Conservation (phyloP, 2,888 invertebrate genomes). For the Drosophila sordidula region DNA sequence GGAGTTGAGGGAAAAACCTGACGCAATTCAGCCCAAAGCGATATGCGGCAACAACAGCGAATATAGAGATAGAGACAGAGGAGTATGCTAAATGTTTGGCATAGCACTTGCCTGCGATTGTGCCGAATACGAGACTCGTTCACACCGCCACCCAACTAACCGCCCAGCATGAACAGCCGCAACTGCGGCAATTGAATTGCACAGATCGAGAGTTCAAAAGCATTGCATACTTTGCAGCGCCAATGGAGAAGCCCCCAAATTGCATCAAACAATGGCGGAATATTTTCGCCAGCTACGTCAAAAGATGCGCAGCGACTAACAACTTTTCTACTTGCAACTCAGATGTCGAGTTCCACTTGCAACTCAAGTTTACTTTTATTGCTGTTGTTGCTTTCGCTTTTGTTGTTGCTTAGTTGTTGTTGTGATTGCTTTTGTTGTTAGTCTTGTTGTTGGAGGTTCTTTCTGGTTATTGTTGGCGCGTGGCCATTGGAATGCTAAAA, state of each 20-base stretch:
- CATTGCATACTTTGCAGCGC: slow-evolving; percentile 66
- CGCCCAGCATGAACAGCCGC: slow-evolving; percentile 23
- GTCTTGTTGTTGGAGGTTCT: slow-evolving; percentile 16
- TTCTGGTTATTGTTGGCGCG: slow-evolving; percentile 27
- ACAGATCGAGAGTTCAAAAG: slow-evolving; percentile 65
- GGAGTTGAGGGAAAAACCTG: not conserved
- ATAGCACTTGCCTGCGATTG: slow-evolving; percentile 38
- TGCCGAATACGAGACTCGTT: not conserved
- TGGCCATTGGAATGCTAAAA: slow-evolving; percentile 47
- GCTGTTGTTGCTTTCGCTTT: slow-evolving; percentile 15
- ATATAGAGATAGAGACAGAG: slow-evolving; percentile 3
- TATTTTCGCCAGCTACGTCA: slow-evolving; percentile 42
- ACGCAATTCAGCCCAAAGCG: slow-evolving; percentile 18
- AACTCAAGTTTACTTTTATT: slow-evolving; percentile 55
- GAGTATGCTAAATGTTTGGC: slow-evolving; percentile 36
- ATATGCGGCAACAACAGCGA: slow-evolving; percentile 27
- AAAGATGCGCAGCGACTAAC: slow-evolving; percentile 45
- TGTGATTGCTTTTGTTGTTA: slow-evolving; percentile 16
- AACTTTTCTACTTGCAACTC: slow-evolving; percentile 61
- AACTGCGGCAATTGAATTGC: slow-evolving; percentile 73
- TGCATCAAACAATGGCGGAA: slow-evolving; percentile 58
- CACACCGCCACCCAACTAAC: not conserved
- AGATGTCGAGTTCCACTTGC: slow-evolving; percentile 56
- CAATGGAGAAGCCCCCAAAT: slow-evolving; percentile 35
- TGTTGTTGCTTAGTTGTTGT: slow-evolving; percentile 22